phyloP scores from a whole-genome alignment of 2,888 invertebrate genomes.

The Clunio marinus region DNA sequence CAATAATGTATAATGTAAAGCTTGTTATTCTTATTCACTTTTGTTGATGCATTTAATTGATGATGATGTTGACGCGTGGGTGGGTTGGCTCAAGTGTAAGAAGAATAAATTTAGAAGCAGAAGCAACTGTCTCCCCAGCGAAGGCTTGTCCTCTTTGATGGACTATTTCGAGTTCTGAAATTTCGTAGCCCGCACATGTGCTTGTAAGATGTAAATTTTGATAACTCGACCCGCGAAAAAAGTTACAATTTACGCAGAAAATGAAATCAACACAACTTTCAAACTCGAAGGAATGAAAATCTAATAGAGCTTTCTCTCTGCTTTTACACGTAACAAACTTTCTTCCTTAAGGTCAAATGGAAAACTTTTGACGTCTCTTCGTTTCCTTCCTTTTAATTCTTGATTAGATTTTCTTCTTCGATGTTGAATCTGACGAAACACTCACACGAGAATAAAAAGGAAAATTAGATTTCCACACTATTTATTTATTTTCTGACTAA shows the following conservation, averaged over 20 bases:
- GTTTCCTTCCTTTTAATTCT: background rate
- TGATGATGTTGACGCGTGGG: background rate
- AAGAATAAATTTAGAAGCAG: slow-evolving; percentile 42
- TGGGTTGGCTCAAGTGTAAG: slow-evolving; percentile 39
- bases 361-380: slow-evolving; percentile 7
- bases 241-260: background rate
- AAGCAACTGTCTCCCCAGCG: slow-evolving; percentile 92
- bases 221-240: slow-evolving; percentile 11
- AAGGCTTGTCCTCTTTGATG: slow-evolving; percentile 94
- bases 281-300: background rate
- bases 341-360: slow-evolving; percentile 21
- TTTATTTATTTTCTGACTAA: background rate
- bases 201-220: slow-evolving; percentile 44
- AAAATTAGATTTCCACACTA: background rate
- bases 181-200: slow-evolving; percentile 88
- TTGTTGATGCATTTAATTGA: too few species aligned
- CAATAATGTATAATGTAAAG: too few species aligned
- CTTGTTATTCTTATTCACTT: too few species aligned
- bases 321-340: slow-evolving; percentile 16
- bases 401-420: background rate
- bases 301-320: background rate
- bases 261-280: background rate
- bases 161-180: slow-evolving; percentile 93
- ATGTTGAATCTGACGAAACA: too few species aligned
- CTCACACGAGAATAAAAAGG: background rate